phyloP scores from a whole-genome alignment of 2,113 vertebrate genomes.

The Cryptotis parvus region DNA sequence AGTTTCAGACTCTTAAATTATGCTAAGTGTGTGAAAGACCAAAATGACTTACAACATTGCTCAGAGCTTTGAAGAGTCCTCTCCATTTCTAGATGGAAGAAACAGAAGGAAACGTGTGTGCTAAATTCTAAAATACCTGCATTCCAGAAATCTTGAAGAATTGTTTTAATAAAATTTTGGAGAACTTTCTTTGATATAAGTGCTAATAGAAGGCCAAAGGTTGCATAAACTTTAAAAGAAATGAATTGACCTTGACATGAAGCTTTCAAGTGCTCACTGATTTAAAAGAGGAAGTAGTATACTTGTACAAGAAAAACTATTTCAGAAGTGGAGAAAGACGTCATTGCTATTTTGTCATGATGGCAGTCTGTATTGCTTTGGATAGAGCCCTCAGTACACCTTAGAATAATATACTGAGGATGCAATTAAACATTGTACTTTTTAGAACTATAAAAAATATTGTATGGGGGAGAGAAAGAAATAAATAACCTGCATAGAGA shows the following conservation, averaged over 20 bases:
- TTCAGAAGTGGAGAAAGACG: slow-evolving; percentile 36
- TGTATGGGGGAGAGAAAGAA: no score
- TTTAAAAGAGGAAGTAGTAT: slow-evolving; percentile 14
- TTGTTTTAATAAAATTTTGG: background rate
- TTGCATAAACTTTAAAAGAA: background rate
- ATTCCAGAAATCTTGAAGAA: background rate
- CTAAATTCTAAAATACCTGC: background rate
- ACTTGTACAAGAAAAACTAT: background rate
- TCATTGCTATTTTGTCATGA: background rate
- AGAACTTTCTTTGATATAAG: background rate
- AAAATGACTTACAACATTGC: background rate
- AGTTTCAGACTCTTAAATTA: background rate
- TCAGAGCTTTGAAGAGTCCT: background rate
- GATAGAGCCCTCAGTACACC: background rate
- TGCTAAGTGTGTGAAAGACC: background rate
- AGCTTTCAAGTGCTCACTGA: slow-evolving; percentile 13
- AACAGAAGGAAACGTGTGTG: background rate
- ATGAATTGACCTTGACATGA: background rate
- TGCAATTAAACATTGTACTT: slow-evolving; percentile 45
- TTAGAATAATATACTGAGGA: background rate
- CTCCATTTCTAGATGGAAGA: background rate
- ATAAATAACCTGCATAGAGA: no score
- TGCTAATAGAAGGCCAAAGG: background rate
- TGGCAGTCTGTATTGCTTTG: background rate
- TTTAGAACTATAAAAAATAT: background rate